These are phyloP conservation scores for Siniperca knerii DNA, from an alignment of 2,113 vertebrate genomes.

Conservation along the genomic window DNA sequence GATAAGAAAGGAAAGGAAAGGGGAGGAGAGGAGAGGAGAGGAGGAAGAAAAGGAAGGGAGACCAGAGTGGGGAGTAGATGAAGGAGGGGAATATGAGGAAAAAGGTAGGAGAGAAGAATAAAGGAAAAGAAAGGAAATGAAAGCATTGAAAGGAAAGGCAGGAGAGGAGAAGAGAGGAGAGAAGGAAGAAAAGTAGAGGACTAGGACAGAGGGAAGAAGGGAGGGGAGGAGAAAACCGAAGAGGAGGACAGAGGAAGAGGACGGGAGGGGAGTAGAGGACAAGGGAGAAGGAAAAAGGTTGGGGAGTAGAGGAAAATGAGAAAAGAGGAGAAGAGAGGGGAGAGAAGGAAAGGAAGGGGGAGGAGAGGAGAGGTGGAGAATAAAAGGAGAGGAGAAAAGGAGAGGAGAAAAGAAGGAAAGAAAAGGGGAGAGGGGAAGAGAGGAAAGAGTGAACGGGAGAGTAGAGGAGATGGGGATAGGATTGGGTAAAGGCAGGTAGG, in stretches of 20 bases:
- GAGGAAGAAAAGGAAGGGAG: neutral
- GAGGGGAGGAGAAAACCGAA: neutral
- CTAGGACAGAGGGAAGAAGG: too few species aligned
- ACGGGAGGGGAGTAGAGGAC: neutral
- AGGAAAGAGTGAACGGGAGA: neutral
- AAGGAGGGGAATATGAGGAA: neutral
- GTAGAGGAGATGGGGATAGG: neutral
- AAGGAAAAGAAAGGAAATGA: neutral
- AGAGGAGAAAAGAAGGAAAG: neutral
- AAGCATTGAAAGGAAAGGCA: neutral
- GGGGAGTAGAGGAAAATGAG: neutral
- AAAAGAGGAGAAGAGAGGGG: neutral
- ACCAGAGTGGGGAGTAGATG: neutral
- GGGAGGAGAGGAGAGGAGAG: neutral
- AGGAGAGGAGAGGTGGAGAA: too few species aligned
- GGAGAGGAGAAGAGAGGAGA: neutral
- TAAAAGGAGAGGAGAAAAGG: neutral
- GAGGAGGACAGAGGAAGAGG: neutral
- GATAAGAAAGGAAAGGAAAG: neutral
- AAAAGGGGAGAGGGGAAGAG: too few species aligned
- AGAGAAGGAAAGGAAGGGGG: neutral
- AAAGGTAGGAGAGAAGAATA: neutral
- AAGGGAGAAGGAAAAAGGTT: neutral
- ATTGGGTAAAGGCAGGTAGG: neutral
- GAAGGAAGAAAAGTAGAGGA: neutral